phyloP scores from a whole-genome alignment of 2,113 vertebrate species.

The Nannospalax galili region DNA sequence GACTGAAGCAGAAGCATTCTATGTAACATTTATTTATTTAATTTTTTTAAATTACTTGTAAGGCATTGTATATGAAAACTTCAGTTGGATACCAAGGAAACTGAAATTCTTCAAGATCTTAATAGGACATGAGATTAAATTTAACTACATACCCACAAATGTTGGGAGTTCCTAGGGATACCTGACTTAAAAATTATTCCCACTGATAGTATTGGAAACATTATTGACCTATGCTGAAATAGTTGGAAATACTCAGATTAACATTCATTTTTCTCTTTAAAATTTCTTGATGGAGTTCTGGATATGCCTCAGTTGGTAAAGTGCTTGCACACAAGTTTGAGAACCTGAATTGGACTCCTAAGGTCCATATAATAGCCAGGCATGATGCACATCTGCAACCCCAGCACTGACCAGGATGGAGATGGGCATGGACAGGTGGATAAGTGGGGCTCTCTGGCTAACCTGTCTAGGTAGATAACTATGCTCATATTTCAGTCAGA shows the following conservation, averaged over 20 bases:
- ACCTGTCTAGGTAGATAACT: not conserved
- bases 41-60: not conserved
- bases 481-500: not conserved
- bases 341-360: too few relatives aligned
- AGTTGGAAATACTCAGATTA: not conserved
- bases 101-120: not conserved
- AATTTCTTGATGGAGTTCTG: not conserved
- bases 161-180: not conserved
- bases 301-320: not conserved
- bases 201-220: not conserved
- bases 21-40: not conserved
- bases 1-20: not conserved
- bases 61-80: not conserved
- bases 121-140: not conserved
- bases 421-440: not conserved
- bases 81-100: not conserved
- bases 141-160: not conserved
- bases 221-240: constrained; percentile 22
- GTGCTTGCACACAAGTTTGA: not conserved
- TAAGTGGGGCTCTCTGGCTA: not conserved
- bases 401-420: too few relatives aligned
- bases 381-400: too few relatives aligned
- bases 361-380: not conserved
- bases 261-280: not conserved
- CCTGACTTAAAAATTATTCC: not conserved